Conservation (phyloP, 1,140 invertebrate genomes). For the Oscheius sp. region DNA sequence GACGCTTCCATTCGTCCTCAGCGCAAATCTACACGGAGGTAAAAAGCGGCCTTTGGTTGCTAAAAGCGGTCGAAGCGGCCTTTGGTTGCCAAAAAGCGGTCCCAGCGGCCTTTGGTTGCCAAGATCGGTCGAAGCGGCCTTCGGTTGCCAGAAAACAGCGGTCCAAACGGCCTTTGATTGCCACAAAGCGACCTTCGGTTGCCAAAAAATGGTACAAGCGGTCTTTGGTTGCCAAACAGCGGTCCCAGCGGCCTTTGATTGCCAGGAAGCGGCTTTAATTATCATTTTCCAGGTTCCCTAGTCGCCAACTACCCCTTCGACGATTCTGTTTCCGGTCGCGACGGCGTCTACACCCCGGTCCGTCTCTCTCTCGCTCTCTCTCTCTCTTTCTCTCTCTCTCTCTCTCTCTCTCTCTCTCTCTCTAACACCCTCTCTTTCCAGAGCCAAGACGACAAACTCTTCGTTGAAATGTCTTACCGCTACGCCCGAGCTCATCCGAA, state of each 20-base stretch:
- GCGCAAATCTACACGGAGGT: slow-evolving; percentile 87
- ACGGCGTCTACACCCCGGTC: slow-evolving; percentile 64
- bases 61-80: no score
- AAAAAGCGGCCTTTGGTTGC: background rate
- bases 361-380: no score
- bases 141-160: no score
- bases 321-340: slow-evolving; percentile 67
- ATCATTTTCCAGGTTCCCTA: slow-evolving; percentile 68
- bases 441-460: slow-evolving; percentile 76
- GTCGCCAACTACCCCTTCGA: slow-evolving; percentile 93
- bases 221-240: no score
- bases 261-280: no score
- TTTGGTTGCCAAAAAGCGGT: no score
- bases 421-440: background rate
- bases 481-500: slow-evolving; percentile 69
- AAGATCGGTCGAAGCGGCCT: no score
- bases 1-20: slow-evolving; percentile 84
- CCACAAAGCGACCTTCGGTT: no score
- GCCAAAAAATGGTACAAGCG: no score
- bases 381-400: background rate
- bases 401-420: background rate
- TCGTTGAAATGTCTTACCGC: slow-evolving; percentile 75
- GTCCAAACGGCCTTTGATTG: no score
- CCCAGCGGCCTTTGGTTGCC: no score
- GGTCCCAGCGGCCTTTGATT: no score